Evolutionary conservation across 1,140 invertebrate genomes (phyloP).

Genomic region (Metopolophium dirhodum): DNA sequence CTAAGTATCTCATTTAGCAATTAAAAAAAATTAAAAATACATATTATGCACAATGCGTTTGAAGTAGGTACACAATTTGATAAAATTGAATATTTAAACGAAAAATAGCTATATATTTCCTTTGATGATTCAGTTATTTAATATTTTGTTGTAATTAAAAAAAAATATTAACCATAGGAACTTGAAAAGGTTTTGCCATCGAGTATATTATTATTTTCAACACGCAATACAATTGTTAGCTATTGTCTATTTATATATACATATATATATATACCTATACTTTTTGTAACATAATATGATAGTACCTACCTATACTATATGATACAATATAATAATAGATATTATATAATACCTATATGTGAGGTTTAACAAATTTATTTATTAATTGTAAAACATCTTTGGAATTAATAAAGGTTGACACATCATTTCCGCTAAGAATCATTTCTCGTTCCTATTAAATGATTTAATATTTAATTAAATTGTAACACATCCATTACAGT

Average conservation of each 20-base stretch:
- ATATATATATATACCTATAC: no score
- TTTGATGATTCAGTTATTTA: not conserved
- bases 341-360: no score
- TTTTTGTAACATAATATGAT: not conserved
- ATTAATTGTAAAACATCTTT: no score
- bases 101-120: no score
- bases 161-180: not conserved
- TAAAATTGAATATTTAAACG: no score
- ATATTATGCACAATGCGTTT: no score
- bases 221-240: not conserved
- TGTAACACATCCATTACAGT: not conserved
- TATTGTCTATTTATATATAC: not conserved
- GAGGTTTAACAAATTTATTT: no score
- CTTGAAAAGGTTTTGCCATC: not conserved
- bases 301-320: not conserved
- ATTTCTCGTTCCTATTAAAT: not conserved
- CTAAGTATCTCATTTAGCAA: no score
- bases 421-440: not conserved
- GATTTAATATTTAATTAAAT: not conserved
- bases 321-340: no score
- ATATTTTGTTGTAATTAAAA: not conserved
- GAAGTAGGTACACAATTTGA: no score
- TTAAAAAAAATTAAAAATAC: no score
- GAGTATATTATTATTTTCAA: not conserved
- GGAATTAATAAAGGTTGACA: not conserved